Evolutionary conservation across 2,888 invertebrate species (phyloP), one percentile per base, ranked within the genome.

Genomic region (Watsonalla binaria): DNA sequence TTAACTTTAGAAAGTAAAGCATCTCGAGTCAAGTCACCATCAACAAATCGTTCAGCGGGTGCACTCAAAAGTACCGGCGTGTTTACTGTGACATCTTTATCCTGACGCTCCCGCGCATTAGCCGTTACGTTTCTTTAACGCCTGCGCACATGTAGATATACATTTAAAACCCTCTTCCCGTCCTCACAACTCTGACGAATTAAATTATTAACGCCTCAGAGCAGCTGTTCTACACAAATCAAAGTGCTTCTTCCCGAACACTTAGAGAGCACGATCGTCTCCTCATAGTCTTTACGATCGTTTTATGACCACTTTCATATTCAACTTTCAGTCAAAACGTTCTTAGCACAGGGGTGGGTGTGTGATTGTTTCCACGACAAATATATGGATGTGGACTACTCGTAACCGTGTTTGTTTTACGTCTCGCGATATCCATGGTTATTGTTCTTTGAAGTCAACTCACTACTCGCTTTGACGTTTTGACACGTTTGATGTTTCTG

Each of bases 161-260:
- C 78, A 73, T 74, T 77, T 78, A 82, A 86, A 84, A 75, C 82
- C 80, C 82, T 82, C 86, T 84, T 86, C 83, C 83, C 85, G 82
- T 81, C 70, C 76, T 76, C 75, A 76, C 79, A 76, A 78, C 86
- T 86, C 85, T 89, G 87, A 90, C 88, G 90, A 90, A 90, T 90
- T 90, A 90, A 90, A 88, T 86, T 90, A 90, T 90, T 90, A 90
- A 88, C 87, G 86, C 82, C 42, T 82, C 70, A 70, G 68, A 80
- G 77, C 89, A 90, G 90, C 90, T 90, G 90, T 78, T 84, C 72
- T 67, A 81, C 82, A 90, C 90, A 90, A 90, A 90, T 90, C 90
- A 90, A 90, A 88, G 86, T 76, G 80, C 69, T 78, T 78, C 76
- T 78, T 79, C 73, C 73, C 68, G 69, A 77, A 76, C 80, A 80